phyloP scores from a whole-genome alignment of 2,113 vertebrate species.

The Lethenteron reissneri region DNA sequence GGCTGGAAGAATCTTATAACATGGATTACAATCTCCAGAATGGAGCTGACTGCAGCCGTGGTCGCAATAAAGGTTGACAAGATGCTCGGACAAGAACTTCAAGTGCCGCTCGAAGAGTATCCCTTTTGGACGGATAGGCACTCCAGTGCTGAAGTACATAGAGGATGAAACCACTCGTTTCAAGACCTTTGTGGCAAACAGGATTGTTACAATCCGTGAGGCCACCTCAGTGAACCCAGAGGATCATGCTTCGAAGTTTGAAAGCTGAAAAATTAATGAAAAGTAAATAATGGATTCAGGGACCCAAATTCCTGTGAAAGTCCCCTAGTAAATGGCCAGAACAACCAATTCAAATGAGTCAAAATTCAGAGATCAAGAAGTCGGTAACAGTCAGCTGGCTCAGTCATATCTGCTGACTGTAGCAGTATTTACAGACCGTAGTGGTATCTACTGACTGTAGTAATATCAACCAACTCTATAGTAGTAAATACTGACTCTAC shows the following conservation, averaged over 20 bases:
- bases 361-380: no score
- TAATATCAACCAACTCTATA: no score
- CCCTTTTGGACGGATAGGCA: no score
- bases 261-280: slow-evolving; percentile 9
- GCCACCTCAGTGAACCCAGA: slow-evolving; percentile 12
- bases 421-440: no score
- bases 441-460: no score
- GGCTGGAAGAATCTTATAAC: not conserved
- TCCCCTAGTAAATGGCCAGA: no score
- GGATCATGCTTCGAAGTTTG: slow-evolving; percentile 12
- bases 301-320: not conserved
- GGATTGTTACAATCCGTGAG: slow-evolving; percentile 9
- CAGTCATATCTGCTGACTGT: no score
- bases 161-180: slow-evolving; percentile 1
- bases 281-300: slow-evolving; percentile 3
- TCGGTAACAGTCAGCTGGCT: no score
- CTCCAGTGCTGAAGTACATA: not conserved
- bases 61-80: not conserved
- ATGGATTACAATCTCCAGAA: slow-evolving; percentile 10
- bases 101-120: no score
- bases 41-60: slow-evolving; percentile 11
- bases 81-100: no score
- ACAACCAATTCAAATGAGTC: no score
- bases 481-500: no score
- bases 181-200: slow-evolving; percentile 8